phyloP scores from a whole-genome alignment of 2,113 vertebrate species.

The Tragelaphus strepsiceros region DNA sequence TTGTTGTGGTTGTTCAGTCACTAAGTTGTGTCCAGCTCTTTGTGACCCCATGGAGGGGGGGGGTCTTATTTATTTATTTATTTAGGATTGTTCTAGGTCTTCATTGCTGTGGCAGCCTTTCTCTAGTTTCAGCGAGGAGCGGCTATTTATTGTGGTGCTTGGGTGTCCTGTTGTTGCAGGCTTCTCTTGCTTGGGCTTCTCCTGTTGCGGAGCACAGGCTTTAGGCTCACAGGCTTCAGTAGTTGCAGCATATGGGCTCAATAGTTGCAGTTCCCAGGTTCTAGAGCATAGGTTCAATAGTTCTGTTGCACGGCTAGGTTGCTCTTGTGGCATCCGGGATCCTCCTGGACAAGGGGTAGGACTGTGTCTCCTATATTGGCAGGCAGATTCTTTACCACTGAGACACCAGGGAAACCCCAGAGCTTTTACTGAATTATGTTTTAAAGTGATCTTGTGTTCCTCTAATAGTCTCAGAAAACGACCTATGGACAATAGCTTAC shows the following conservation, averaged over 20 bases:
- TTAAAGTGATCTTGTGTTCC: neutral
- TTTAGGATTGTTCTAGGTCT: neutral
- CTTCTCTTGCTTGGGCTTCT: neutral
- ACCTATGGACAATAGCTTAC: neutral
- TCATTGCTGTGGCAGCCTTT: neutral
- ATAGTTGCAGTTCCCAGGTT: neutral
- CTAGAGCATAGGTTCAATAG: neutral
- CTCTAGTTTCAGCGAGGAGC: neutral
- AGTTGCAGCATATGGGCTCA: neutral
- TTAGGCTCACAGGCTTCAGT: neutral
- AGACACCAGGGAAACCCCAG: neutral
- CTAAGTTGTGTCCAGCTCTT: neutral
- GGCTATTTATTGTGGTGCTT: neutral
- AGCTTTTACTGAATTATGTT: neutral
- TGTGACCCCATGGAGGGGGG: neutral
- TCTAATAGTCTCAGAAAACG: constrained; percentile 35
- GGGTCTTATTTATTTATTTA: neutral
- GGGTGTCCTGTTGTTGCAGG: neutral
- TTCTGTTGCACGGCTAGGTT: neutral
- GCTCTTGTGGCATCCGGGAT: neutral
- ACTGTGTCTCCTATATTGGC: neutral
- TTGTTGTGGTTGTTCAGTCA: neutral
- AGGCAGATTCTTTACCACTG: neutral
- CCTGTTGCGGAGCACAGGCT: neutral
- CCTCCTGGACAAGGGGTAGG: neutral